Base-by-base conservation (phyloP, 2,797 vertebrate species). In the Anableps anableps region DNA sequence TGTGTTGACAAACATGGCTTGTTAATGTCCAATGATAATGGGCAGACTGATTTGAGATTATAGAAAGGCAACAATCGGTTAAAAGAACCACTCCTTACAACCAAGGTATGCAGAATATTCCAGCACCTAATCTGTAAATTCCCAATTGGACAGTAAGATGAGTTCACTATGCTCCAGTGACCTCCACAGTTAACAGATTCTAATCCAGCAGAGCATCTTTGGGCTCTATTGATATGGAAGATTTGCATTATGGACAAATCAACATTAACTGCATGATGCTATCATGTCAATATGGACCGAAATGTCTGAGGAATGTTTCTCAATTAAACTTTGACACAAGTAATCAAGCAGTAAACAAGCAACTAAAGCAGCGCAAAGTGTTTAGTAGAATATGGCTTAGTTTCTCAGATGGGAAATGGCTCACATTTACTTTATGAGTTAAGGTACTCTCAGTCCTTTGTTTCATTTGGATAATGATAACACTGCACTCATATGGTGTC, bases 381-480 rank as follows among this genome's bases (percentile, higher is more conserved):
- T 13, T 26, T n/a, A 68, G 13, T 43, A 2, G 8, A 21, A 36
- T 26, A 36, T 70, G 21, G 45, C 43, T 83, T 8, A 70, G 5
- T 2, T 78, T 75, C 74, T 73, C n/a, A 76, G 43, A 72, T n/a
- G 21, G 78, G 31, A 66, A 17, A 77, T 62, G 41, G 5, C 74
- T 75, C 34, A 43, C 14, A 78, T 31, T 78, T 9, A 78, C 47
- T 34, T 77, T 36, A 74, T 36, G 3, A n/a, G 26, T 68, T 76
- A 74, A 76, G 1, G 16, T 68, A 82, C 62, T 53, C 29, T 60
- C 21, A n/a, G 5, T 81, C 21, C 34, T 2, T 29, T 66, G 34
- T 76, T 72, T 76, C n/a, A 79, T 80, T 82, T 83, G 60, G 55
- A 76, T 38, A 26, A 55, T 47, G 26, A 55, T 26, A 73, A 41